Evolutionary conservation across 2,888 invertebrate genomes (phyloP).

Genomic region (Conops quadrifasciatus): DNA sequence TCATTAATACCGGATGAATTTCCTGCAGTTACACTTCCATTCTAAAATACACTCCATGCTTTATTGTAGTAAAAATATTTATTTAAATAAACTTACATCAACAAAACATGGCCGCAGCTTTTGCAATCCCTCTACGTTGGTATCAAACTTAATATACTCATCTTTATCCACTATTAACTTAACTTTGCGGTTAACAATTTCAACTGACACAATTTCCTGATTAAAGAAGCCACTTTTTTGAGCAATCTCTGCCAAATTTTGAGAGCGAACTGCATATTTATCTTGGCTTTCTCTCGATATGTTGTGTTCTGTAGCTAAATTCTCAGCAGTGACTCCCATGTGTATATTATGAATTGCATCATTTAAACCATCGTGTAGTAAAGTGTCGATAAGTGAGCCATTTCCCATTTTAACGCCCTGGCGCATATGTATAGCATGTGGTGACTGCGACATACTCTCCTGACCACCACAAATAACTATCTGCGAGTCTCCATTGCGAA

Average conservation of each 20-base stretch:
- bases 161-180: constrained; percentile 69
- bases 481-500: constrained; percentile 72
- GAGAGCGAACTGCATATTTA: constrained; percentile 73
- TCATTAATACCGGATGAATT: constrained; percentile 87
- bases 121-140: constrained; percentile 70
- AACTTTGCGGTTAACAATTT: constrained; percentile 66
- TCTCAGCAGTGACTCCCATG: constrained; percentile 87
- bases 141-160: constrained; percentile 75
- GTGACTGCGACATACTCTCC: constrained; percentile 82
- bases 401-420: constrained; percentile 75
- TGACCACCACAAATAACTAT: constrained; percentile 83
- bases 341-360: constrained; percentile 78
- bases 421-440: constrained; percentile 73
- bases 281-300: constrained; percentile 78
- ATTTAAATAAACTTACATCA: constrained; percentile 64
- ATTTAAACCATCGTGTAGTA: constrained; percentile 76
- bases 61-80: background rate
- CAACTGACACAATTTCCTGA: constrained; percentile 77
- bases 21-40: constrained; percentile 79
- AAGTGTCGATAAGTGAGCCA: constrained; percentile 71
- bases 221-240: constrained; percentile 72
- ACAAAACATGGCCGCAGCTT: constrained; percentile 74
- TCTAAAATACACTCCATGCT: constrained; percentile 56
- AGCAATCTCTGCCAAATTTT: constrained; percentile 72
- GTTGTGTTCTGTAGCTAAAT: constrained; percentile 74